These are phyloP conservation scores for Zapus hudsonius DNA, from an alignment of 2,113 vertebrate genomes.

Conservation along the genomic window DNA sequence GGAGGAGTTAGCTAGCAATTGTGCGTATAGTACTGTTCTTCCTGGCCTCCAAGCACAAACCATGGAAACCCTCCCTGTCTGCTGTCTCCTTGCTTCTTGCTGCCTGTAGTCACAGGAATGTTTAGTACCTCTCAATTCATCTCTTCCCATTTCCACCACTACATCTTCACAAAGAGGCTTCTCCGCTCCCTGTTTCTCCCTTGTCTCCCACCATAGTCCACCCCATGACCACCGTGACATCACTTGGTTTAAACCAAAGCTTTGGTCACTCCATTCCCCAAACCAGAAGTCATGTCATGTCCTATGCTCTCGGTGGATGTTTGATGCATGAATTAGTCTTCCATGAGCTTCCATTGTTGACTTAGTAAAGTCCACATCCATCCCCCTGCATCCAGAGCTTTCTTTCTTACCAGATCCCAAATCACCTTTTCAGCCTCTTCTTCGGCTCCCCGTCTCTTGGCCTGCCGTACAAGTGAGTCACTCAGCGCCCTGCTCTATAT, in stretches of 20 bases:
- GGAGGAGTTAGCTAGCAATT: background rate
- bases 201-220: background rate
- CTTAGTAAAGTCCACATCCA: background rate
- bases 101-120: background rate
- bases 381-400: too few relatives aligned
- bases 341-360: fast-evolving
- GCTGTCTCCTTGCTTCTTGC: background rate
- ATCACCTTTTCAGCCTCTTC: background rate
- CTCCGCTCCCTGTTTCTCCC: background rate
- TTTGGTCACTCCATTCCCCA: background rate
- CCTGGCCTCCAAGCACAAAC: background rate
- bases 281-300: background rate
- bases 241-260: background rate
- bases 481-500: background rate
- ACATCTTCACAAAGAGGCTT: background rate
- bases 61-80: background rate
- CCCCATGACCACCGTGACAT: background rate
- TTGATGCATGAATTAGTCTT: background rate
- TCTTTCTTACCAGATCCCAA: background rate
- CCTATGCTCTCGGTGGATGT: background rate
- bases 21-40: background rate
- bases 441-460: fast-evolving
- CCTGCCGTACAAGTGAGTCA: fast-evolving
- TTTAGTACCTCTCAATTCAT: too few relatives aligned
- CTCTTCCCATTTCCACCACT: background rate